Evolutionary conservation across 2,888 invertebrate genomes (phyloP), one percentile per base, ranked within the genome.

Genomic region (Hyppa rectilinea): DNA sequence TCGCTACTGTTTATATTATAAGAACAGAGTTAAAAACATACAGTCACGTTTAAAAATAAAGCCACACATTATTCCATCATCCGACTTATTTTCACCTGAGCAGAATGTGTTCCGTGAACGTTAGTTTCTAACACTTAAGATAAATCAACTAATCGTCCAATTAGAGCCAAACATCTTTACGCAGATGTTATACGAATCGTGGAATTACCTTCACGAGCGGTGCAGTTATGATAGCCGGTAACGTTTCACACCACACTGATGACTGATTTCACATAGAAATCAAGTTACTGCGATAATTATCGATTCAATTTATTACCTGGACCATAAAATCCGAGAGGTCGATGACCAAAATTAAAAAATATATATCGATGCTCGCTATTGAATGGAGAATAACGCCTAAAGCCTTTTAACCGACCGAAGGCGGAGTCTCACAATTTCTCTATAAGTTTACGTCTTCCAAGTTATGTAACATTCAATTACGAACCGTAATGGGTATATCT

Each of bases 381-480:
- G 91, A 92, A 93, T 92, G 89, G 91, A 92, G 92, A 93, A 92
- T 92, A 93, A 83, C 89, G 94, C 94, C 93, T 89, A 87, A 85
- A 93, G 93, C 93, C 88, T 87, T 92, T 90, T 89, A 88, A 91
- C 88, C 89, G 88, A 89, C 89, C 90, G 89, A 90, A 92, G 91
- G 92, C 90, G 91, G 88, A 86, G 89, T 87, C 85, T 88, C 89
- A 92, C 90, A 92, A 93, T 94, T 93, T 94, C 93, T 92, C 93
- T 90, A 89, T 89, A 89, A 92, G 91, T 90, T 88, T 85, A 84
- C 84, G 85, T 85, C 85, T 89, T 84, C 88, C 86, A 82, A 70
- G 86, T 94, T 94, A 91, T 91, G 90, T 92, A 94, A 94, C 88
- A 84, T 93, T 92, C 94, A 93, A 93, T 95, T 93, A 93, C 88